Conservation (phyloP, 2,797 vertebrate genomes). For the Micropoecilia bifurca region DNA sequence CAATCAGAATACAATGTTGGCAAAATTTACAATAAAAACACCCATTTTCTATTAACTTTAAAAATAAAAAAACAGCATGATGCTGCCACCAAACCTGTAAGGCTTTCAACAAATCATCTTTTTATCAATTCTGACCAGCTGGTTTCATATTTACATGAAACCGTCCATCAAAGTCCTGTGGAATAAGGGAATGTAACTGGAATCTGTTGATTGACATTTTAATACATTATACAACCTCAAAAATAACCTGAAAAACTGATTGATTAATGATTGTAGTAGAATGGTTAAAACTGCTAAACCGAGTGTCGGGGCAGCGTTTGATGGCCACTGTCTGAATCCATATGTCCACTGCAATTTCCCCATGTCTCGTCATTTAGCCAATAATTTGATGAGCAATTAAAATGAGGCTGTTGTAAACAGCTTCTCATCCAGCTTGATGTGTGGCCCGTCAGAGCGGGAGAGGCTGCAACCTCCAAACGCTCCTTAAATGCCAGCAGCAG, state of each 20-base stretch:
- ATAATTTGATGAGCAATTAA: conserved; percentile 76
- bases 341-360: conserved; percentile 66
- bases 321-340: conserved; percentile 65
- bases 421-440: conserved; percentile 41
- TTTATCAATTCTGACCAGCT: neutral
- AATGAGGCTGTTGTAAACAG: conserved; percentile 51
- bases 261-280: conserved; percentile 16
- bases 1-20: too few species aligned
- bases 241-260: neutral
- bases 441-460: conserved; percentile 32
- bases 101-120: neutral
- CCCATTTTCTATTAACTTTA: neutral
- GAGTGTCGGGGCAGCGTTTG: conserved; percentile 35
- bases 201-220: neutral
- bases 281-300: conserved; percentile 35
- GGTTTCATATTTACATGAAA: neutral
- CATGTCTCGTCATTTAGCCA: conserved; percentile 54
- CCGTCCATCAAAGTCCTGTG: neutral
- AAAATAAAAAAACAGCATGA: neutral
- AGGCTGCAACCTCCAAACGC: conserved; percentile 24
- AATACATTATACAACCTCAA: neutral
- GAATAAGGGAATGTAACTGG: neutral
- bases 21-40: too few species aligned
- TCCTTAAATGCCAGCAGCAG: conserved; percentile 52
- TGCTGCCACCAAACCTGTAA: neutral